Evolutionary conservation across 1,140 invertebrate genomes (phyloP), one percentile per base, ranked within the genome.

Genomic region (Anagrus nilaparvatae): DNA sequence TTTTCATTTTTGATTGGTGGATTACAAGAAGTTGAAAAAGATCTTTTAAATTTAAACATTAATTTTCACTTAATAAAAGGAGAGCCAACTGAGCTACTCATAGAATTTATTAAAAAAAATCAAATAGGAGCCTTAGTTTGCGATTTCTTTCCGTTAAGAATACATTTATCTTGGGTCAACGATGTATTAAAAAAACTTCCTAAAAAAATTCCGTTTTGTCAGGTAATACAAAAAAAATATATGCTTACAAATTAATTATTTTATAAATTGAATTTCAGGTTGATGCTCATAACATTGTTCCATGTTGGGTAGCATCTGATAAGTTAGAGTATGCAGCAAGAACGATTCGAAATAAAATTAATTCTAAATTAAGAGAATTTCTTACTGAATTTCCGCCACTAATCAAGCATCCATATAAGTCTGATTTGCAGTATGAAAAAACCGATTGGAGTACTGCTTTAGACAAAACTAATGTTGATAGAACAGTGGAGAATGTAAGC

Each of bases 201-300:
- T 5, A 67, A 75, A 46, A 67, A 80, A 66, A 69, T 91, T 3
- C 82, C 87, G 9, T 59, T 92, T 7, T 82, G 81, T 56, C 86
- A 90, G 71, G 78, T 80, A 63, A n/a, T n/a, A n/a, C n/a, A n/a
- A n/a, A n/a, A n/a, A n/a, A n/a, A n/a, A n/a, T n/a, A n/a, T n/a
- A n/a, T n/a, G n/a, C n/a, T n/a, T n/a, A n/a, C n/a, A 25, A 33
- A 31, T 30, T 3, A 32, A 24, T 27, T n/a, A n/a, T n/a, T n/a
- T n/a, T n/a, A n/a, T n/a, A n/a, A 20, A 33, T 25, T 19, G 23
- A 32, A 19, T 47, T 49, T 40, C 48, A 77, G 76, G 81, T 89
- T 3, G 88, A 92, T 73, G 84, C 84, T 3, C 87, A 91, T 52
- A 92, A 92, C 63, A 74, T 92, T 50, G 84, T 91, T 0, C 87